Evolutionary conservation across 2,113 vertebrate genomes (phyloP), one percentile per base, ranked within the genome.

Genomic region (Labeo rohita): DNA sequence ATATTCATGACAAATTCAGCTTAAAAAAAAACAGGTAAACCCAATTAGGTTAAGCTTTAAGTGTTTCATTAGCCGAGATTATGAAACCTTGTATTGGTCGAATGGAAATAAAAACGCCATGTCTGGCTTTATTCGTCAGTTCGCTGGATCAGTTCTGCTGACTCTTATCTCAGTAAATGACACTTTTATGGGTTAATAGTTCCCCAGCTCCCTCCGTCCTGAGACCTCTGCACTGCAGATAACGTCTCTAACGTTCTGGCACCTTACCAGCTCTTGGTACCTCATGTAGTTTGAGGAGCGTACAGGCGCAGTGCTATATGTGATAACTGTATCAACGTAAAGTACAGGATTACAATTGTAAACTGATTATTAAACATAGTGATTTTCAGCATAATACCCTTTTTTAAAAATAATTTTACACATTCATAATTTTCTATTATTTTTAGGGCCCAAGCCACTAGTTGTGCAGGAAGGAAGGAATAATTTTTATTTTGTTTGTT

Each of bases 191-290:
- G 92, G 90, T 89, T 87, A 95, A 95, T 94, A 92, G 92, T 92
- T 91, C 94, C 93, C 93, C 85, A 89, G 92, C 85, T 36, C 87
- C 76, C 92, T 92, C 86, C 16, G 34, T 94, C 90, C 92, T 85
- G 91, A 91, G 89, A 91, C 91, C 92, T 92, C 91, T 91, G 94
- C 94, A 95, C 92, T 95, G 95, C 95, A 95, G 95, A 95, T 94
- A 93, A 90, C 78, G 84, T 83, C 49, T 77, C 23, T 0, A 73
- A 87, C n/a, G 89, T 66, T 90, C 85, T 87, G 90, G 88, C 87
- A 87, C 86, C 79, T 77, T 52, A 86, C 84, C 85, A 88, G 85
- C 45, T 81, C 23, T 80, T 28, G 59, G 79, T 65, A 9, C 2
- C 39, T 80, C 2, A 21, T 49, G 28, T 34, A 54, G 13, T 54